Evolutionary conservation across 2,888 invertebrate genomes (phyloP).

Genomic region (Neelides folsomi): DNA sequence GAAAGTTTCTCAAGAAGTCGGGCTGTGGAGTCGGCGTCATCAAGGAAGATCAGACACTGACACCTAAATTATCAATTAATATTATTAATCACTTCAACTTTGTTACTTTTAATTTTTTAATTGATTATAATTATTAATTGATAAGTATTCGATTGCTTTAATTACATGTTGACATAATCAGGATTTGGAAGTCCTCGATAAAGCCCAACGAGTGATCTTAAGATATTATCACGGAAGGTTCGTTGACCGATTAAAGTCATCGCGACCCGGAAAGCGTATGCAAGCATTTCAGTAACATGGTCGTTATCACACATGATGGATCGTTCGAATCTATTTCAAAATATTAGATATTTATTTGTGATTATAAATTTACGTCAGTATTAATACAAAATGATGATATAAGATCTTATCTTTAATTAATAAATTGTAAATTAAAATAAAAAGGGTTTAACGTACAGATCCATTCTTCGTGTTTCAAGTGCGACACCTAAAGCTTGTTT

Average conservation of each 20-base stretch:
- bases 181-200: constrained; percentile 80
- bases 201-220: constrained; percentile 74
- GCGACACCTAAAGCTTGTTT: constrained; percentile 93
- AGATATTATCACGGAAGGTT: constrained; percentile 78
- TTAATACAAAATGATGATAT: too few relatives aligned
- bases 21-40: constrained; percentile 84
- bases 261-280: constrained; percentile 89
- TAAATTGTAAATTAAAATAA: too few relatives aligned
- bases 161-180: constrained; percentile 85
- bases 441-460: too few relatives aligned
- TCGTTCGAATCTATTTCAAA: constrained; percentile 18
- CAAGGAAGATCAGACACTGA: constrained; percentile 90
- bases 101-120: neutral
- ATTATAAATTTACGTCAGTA: too few relatives aligned
- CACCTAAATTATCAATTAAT: constrained; percentile 40
- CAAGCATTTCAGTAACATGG: constrained; percentile 77
- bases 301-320: constrained; percentile 43
- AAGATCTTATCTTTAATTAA: too few relatives aligned
- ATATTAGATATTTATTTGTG: too few relatives aligned
- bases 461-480: constrained; percentile 91
- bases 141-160: neutral
- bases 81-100: neutral
- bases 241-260: constrained; percentile 93
- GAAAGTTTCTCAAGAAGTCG: constrained; percentile 81
- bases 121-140: neutral